A percentile compares a stretch with the other conserved stretches of the same genome.
phyloP scores from a whole-genome alignment of 1,140 invertebrate species.

The Fopius arisanus region DNA sequence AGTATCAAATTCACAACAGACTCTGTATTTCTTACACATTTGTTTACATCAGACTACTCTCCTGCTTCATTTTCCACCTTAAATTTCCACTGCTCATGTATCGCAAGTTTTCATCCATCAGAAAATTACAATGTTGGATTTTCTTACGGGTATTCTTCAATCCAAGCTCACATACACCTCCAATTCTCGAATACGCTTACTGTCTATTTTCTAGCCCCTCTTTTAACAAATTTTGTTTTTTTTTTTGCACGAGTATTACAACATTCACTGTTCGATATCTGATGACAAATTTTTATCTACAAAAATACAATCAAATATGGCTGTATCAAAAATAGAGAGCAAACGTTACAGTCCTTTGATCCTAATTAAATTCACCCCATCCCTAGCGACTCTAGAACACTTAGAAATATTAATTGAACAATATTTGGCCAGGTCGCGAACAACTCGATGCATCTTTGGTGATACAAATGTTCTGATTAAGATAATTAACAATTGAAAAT shows the following conservation, averaged over 20 bases:
- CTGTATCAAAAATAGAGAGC: conserved; percentile 63
- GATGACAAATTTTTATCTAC: background rate
- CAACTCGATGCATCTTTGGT: conserved; percentile 53
- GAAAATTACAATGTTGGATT: conserved; percentile 43
- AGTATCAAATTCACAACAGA: conserved; percentile 37
- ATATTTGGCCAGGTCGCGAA: conserved; percentile 58
- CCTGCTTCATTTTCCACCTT: conserved; percentile 33
- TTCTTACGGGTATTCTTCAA: conserved; percentile 39
- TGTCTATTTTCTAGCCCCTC: conserved; percentile 55
- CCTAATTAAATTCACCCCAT: conserved; percentile 33
- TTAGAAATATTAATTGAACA: conserved; percentile 58
- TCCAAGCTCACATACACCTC: conserved; percentile 47
- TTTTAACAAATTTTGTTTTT: background rate
- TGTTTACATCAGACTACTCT: conserved; percentile 47
- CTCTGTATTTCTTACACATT: conserved; percentile 49
- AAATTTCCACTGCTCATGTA: conserved; percentile 35
- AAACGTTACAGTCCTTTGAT: conserved; percentile 46
- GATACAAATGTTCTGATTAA: conserved; percentile 37
- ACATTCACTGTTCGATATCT: background rate
- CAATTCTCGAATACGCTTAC: conserved; percentile 37
- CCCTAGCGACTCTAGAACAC: conserved; percentile 50
- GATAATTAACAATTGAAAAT: conserved; percentile 1
- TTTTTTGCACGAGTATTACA: background rate
- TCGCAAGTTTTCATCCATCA: conserved; percentile 45
- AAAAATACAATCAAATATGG: conserved; percentile 15